Base-by-base conservation (phyloP, 2,888 invertebrate species). In the Lampropteryx suffumata region DNA sequence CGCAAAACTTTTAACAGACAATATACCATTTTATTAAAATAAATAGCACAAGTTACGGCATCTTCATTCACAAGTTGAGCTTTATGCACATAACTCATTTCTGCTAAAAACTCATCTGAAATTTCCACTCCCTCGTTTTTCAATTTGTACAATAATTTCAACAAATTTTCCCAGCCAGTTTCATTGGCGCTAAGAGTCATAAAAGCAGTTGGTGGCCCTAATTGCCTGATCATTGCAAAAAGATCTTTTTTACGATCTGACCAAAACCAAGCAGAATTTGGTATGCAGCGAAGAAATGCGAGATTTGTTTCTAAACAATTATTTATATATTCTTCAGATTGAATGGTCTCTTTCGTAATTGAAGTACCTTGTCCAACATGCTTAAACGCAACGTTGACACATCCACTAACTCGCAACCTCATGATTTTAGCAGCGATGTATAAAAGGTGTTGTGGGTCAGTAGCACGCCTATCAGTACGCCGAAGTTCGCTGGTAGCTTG, bases 181-280 rank as follows among this genome's bases (percentile, higher is more conserved):
- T 82, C 82, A 57, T 77, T 79, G 2, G 81, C 78, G 50, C 75
- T 79, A 5, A 83, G 24, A 9, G 77, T 82, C 32, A 82, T 41
- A 67, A 81, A 82, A 35, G 63, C 57, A 44, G 79, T 79, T 47
- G 79, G 81, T 57, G 60, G 64, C 7, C 79, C 79, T 12, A 70
- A 57, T 59, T 82, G 79, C 14, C 79, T 37, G 14, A 81, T 83
- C 72, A 79, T 82, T 8, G 79, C 76, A 46, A 79, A 80, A 35
- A 80, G 57, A 61, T 81, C 73, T 62, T 62, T 68, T 69, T 80
- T 80, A 1, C 73, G 49, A 40, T 65, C 50, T 27, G 65, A 32
- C 82, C 82, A 79, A 64, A 68, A 81, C 61, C 60, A 68, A 45
- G 62, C 54, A 32, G 76, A 79, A 69, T 79, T 81, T 57, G 77